Base-by-base conservation (phyloP, 1,140 invertebrate genomes). In the Phymastichus coffea region DNA sequence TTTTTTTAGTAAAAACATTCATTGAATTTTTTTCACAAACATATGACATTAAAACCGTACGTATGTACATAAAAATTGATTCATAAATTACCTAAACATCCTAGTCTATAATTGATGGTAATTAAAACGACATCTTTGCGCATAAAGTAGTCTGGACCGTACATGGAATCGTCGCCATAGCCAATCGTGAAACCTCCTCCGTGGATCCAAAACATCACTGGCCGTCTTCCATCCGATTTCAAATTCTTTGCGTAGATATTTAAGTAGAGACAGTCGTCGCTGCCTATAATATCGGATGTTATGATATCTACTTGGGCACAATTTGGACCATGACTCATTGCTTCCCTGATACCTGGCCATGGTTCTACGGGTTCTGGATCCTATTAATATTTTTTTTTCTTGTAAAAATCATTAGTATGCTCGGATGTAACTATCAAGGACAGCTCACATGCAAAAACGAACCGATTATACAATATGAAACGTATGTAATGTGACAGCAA, bases 261-360 rank as follows among this genome's bases (percentile, higher is more conserved):
- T 10, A 96, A 76, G 69, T 88, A 88, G 4, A 95, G 82, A 68
- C 93, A 95, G 71, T 95, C 91, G 79, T 91, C 88, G 47, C 63
- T 58, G 0, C 76, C 76, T 0, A 47, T 1, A 6, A 71, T 8
- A 33, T 48, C 3, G 0, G 40, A 44, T 0, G 43, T 61, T 0
- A 68, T 12, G 0, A 52, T 20, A 25, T 69, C 55, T 0, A 54
- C 0, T 17, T 78, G 86, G 2, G 80, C 76, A 37, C 81, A 83
- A 2, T 74, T 67, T 0, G 81, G 76, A 20, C 86, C 85, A 43
- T 81, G 81, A 6, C 76, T 65, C 0, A 73, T 79, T 0, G 85
- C 84, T 54, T 87, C 79, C 64, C 73, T 76, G 2, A 82, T 51
- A 10, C 78, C 80, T 9, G 69, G 62, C 86, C 86, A 87, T n/a